Evolutionary conservation across 2,888 invertebrate species (phyloP), one percentile per base, ranked within the genome.

Genomic region (Drosophila lacicola): DNA sequence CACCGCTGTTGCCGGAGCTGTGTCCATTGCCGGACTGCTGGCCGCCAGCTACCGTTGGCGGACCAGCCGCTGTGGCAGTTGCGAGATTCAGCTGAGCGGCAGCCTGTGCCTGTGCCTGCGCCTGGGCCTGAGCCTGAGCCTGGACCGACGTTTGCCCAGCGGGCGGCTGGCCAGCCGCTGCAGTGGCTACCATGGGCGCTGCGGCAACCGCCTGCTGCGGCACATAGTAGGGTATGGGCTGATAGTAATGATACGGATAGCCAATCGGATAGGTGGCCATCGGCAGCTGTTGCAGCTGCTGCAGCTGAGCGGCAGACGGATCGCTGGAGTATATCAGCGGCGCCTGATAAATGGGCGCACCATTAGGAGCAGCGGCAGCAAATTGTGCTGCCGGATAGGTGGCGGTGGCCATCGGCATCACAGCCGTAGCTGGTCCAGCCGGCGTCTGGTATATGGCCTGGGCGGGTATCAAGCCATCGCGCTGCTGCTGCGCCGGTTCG

Each of bases 151-250:
- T 10, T 8, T 72, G 73, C 1, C 73, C 70, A n/a, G 42, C 64
- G 5, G 70, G 53, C 29, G 71, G 71, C 50, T 74, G 79, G 6
- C 68, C 75, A 9, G 89, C 66, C 6, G 84, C 71, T 51, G 89
- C 79, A 56, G 87, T 78, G 57, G 91, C 85, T 57, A 91, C 80
- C 70, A 88, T 80, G n/a, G 91, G 85, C 47, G 92, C 80, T 34
- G 90, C 86, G 49, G 91, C 78, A 50, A 92, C 89, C 17, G 91
- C 80, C 79, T 91, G 92, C 78, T 90, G 93, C 75, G 92, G 91
- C 82, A 92, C 90, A 78, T 92, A 92, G 80, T 92, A 93, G 55
- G 92, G 91, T 91, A 92, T 92, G 55, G 92, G 91, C 89, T 92
- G 91, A 84, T 92, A 92, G 58, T 92, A 92, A 21, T 91, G 91